These are phyloP conservation scores for Isotomurus palustris DNA, from an alignment of 2,888 invertebrate genomes.

Conservation along the genomic window DNA sequence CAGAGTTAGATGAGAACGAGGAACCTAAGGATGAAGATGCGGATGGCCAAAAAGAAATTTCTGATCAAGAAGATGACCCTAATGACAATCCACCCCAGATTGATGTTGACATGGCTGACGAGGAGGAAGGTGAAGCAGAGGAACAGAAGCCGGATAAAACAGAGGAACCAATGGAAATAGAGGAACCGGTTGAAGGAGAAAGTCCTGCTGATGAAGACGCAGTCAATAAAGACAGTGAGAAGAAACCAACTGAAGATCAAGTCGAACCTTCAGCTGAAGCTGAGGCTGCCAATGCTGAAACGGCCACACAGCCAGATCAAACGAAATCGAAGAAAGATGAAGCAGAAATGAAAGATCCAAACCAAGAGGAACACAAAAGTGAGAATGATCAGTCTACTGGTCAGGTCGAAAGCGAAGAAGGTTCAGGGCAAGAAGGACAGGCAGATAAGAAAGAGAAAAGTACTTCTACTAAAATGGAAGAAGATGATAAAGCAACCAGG, in stretches of 20 bases:
- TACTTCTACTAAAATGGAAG: constrained; percentile 15
- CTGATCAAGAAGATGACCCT: constrained; percentile 47
- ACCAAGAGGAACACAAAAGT: constrained; percentile 34
- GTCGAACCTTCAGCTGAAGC: constrained; percentile 34
- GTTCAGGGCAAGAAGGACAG: constrained; percentile 49
- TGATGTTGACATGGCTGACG: constrained; percentile 47
- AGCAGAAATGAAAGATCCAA: constrained; percentile 17
- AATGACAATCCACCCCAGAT: constrained; percentile 54
- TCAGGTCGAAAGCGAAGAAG: constrained; percentile 48
- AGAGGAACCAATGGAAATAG: constrained; percentile 47
- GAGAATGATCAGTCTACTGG: constrained; percentile 48
- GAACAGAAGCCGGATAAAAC: constrained; percentile 50
- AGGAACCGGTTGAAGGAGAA: constrained; percentile 47
- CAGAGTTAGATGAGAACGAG: constrained; percentile 46
- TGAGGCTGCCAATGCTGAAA: constrained; percentile 23
- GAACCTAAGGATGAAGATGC: constrained; percentile 52
- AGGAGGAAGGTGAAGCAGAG: constrained; percentile 26
- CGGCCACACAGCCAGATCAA: constrained; percentile 13
- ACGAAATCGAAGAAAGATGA: constrained; percentile 24
- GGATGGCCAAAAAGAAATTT: constrained; percentile 34
- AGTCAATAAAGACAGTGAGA: constrained; percentile 48
- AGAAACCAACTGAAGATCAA: constrained; percentile 48
- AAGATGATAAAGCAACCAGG: constrained; percentile 29
- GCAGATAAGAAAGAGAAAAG: constrained; percentile 32
- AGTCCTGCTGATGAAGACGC: constrained; percentile 49